phyloP scores from a whole-genome alignment of 1,140 invertebrate species.

The Homalodisca vitripennis region DNA sequence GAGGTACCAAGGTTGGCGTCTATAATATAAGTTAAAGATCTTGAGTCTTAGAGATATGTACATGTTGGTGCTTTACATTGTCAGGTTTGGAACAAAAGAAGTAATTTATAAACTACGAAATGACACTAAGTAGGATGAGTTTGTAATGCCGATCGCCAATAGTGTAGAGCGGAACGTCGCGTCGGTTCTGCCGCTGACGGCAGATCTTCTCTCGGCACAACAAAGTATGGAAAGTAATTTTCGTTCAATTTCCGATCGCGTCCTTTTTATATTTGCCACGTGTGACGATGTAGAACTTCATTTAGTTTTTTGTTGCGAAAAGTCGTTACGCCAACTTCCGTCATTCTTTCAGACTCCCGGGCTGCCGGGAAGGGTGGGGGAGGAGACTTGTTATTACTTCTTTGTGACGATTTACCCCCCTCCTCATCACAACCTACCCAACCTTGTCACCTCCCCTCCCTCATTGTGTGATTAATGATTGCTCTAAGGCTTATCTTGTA shows the following conservation, averaged over 20 bases:
- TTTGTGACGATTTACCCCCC: conserved; percentile 2
- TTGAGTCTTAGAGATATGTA: too few species aligned
- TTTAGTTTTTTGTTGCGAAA: conserved; percentile 28
- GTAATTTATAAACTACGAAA: too few species aligned
- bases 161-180: too few species aligned
- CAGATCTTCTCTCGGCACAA: conserved; percentile 13
- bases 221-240: conserved; percentile 28
- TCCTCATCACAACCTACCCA: neutral
- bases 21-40: too few species aligned
- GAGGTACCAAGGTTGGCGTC: too few species aligned
- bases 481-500: neutral
- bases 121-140: too few species aligned
- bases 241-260: conserved; percentile 27
- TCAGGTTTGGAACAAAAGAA: too few species aligned
- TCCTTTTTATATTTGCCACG: conserved; percentile 29
- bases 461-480: conserved; percentile 6
- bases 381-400: conserved; percentile 14
- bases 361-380: neutral
- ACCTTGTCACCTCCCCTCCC: neutral
- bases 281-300: conserved; percentile 27
- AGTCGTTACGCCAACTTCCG: conserved; percentile 26
- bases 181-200: too few species aligned
- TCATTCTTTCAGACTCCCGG: conserved; percentile 26
- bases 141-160: too few species aligned
- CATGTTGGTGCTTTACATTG: too few species aligned